A percentile compares a stretch with the other conserved stretches of the same genome.
Conservation (phyloP, 2,797 vertebrate genomes). For the Platyrinchus mystaceus region DNA sequence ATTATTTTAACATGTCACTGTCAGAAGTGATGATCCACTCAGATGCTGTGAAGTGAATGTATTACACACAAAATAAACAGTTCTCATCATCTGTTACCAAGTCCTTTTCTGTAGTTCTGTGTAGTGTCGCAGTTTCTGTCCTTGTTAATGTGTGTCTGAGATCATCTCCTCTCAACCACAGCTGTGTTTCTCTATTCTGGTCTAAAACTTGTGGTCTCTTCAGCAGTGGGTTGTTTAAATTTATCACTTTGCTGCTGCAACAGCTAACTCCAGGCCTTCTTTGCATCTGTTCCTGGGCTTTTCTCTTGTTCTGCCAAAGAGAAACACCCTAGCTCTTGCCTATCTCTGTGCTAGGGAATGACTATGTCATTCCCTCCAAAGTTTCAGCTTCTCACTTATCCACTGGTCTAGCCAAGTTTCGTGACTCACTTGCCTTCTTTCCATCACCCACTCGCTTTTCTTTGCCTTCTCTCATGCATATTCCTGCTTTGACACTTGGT, state of each 20-base stretch:
- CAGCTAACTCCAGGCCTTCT: background rate
- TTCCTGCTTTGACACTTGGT: slow-evolving; percentile 41
- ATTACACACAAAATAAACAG: background rate
- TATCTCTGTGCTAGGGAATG: slow-evolving; percentile 2
- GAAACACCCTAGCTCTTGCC: slow-evolving; percentile 9
- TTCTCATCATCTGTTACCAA: background rate
- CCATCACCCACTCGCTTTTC: slow-evolving; percentile 47
- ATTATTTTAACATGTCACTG: background rate
- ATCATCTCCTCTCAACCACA: background rate
- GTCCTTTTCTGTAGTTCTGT: background rate
- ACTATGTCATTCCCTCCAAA: slow-evolving; percentile 10
- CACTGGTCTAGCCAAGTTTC: slow-evolving; percentile 35
- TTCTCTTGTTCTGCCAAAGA: background rate
- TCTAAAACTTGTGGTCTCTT: background rate
- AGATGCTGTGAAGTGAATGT: background rate
- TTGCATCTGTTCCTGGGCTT: slow-evolving; percentile 28
- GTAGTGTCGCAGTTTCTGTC: background rate
- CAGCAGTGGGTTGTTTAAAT: background rate
- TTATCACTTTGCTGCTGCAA: background rate
- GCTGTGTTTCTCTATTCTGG: background rate
- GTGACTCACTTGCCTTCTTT: slow-evolving; percentile 54
- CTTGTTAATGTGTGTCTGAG: background rate
- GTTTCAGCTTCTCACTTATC: slow-evolving; percentile 27
- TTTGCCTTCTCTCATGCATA: slow-evolving; percentile 31
- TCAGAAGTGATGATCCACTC: background rate